Evolutionary conservation across 1,140 invertebrate genomes (phyloP).

Genomic region (Coboldia fuscipes): DNA sequence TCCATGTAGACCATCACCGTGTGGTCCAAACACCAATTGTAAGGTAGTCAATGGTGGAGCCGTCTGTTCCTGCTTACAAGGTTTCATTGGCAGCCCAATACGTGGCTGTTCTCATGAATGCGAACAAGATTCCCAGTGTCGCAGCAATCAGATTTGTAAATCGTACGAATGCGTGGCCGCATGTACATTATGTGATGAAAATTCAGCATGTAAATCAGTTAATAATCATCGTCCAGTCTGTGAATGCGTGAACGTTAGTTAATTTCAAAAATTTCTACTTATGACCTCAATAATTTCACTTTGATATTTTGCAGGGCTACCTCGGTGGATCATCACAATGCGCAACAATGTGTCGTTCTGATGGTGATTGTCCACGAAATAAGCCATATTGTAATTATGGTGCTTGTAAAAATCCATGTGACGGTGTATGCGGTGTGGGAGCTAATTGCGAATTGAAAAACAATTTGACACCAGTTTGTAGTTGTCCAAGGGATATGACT

Average conservation of each 20-base stretch:
- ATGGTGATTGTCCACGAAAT: constrained; percentile 49
- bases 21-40: constrained; percentile 57
- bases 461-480: constrained; percentile 61
- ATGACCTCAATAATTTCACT: not conserved
- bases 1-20: constrained; percentile 28
- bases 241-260: constrained; percentile 50
- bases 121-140: constrained; percentile 50
- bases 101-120: constrained; percentile 46
- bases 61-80: constrained; percentile 50
- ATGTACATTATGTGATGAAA: constrained; percentile 53
- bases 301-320: constrained; percentile 30
- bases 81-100: constrained; percentile 47
- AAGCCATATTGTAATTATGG: constrained; percentile 62
- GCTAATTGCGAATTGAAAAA: constrained; percentile 46
- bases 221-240: constrained; percentile 56
- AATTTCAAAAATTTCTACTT: not conserved
- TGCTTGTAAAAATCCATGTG: constrained; percentile 59
- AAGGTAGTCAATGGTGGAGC: constrained; percentile 50
- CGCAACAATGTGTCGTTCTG: constrained; percentile 10
- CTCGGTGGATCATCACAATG: constrained; percentile 42
- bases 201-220: constrained; percentile 53
- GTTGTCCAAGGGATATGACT: constrained; percentile 67
- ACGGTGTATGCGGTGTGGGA: constrained; percentile 42
- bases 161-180: constrained; percentile 58
- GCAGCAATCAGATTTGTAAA: constrained; percentile 42